Evolutionary conservation across 2,797 vertebrate species (phyloP), one percentile per base, ranked within the genome.

Genomic region (Loriculus beryllinus): DNA sequence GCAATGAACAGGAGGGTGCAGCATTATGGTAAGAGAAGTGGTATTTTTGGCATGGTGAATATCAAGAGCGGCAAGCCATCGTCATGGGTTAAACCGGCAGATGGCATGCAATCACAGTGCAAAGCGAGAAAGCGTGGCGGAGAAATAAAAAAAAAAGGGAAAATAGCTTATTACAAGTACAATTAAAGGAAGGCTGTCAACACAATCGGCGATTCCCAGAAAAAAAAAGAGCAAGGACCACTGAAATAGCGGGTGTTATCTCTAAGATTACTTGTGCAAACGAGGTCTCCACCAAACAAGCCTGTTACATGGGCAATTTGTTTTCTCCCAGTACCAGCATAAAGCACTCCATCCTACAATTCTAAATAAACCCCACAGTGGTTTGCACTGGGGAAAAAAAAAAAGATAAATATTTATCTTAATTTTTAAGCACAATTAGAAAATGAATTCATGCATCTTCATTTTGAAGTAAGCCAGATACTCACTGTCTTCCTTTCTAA

Each of bases 1-100:
- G 99, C 99, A 99, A 99, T 99, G 99, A 99, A 99, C 98, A 99
- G 99, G 99, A 99, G 99, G 99, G 99, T 99, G 99, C 98, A 99
- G 99, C 99, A 98, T 99, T 99, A 99, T 99, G 99, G 99, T 99
- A 99, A 99, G 98, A 99, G 98, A 98, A 98, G 98, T 98, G 98
- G 98, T 98, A 97, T 98, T 98, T 96, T 97, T 98, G 98, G 99
- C 98, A 99, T 98, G 98, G 98, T 99, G 98, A 98, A 98, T 98
- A 98, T 98, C 98, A 99, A 99, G 98, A 99, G 99, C 98, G 96
- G 99, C 98, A 98, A 99, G 98, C 99, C 99, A 99, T 99, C 95
- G 31, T 96, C 98, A 98, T 98, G 98, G 98, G 99, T 99, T 99
- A 99, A 98, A 99, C 99, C 99, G 98, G 99, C 99, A 99, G 99